Conservation (phyloP, 2,797 vertebrate species). For the Coluber constrictor region DNA sequence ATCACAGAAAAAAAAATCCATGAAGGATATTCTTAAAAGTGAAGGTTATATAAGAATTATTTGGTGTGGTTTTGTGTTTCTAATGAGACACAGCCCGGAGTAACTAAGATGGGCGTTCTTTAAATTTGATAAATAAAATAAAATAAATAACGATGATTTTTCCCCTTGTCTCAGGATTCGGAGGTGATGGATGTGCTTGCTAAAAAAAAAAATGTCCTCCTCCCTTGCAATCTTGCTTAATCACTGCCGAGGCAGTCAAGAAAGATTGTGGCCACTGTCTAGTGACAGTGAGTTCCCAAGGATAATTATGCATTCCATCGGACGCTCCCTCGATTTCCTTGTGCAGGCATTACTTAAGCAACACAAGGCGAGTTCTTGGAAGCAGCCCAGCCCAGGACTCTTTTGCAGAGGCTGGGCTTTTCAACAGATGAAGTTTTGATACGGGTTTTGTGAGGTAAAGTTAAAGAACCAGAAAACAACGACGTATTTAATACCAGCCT, state of each 20-base stretch:
- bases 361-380: not conserved
- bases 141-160: not conserved
- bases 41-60: not conserved
- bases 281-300: not conserved
- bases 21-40: too few species aligned
- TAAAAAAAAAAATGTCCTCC: not conserved
- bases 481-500: not conserved
- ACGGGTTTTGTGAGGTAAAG: not conserved
- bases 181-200: not conserved
- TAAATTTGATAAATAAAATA: not conserved
- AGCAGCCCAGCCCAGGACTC: not conserved
- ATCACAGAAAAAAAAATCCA: too few species aligned
- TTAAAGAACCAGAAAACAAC: too few species aligned
- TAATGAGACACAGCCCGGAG: not conserved
- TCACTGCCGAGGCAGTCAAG: not conserved
- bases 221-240: not conserved
- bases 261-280: not conserved
- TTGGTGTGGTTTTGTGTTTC: not conserved
- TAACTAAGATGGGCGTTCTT: not conserved
- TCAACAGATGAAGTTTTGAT: not conserved
- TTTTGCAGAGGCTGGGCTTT: not conserved
- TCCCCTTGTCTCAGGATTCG: accelerated
- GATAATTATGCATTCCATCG: not conserved
- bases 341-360: not conserved
- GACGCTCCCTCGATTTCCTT: not conserved